phyloP scores from a whole-genome alignment of 2,888 invertebrate genomes.

The Hyposoter didymator region DNA sequence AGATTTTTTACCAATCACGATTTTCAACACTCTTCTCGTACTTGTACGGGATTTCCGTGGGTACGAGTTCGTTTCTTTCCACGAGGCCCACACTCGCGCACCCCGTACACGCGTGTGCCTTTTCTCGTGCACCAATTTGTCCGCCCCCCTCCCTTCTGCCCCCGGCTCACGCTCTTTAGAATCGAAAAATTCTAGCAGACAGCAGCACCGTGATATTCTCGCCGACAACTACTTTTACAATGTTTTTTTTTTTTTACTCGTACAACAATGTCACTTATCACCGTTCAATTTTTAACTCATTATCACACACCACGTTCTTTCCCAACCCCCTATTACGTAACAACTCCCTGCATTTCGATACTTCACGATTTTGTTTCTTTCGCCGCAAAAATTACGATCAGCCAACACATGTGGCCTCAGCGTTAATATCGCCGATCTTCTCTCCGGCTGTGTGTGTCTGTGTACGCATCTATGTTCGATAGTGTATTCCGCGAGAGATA shows the following conservation, averaged over 20 bases:
- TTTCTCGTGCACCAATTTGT: conserved; percentile 13
- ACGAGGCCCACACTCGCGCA: conserved; percentile 35
- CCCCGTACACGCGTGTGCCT: conserved; percentile 24
- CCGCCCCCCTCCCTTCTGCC: not conserved
- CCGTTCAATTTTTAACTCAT: conserved; percentile 52
- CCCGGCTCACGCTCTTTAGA: conserved; percentile 30
- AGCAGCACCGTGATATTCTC: conserved; percentile 54
- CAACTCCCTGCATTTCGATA: conserved; percentile 78
- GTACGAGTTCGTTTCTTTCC: conserved; percentile 13
- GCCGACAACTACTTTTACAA: conserved; percentile 64
- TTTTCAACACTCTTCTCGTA: not conserved
- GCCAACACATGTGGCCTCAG: conserved; percentile 79
- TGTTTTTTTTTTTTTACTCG: conserved; percentile 40
- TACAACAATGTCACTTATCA: conserved; percentile 34
- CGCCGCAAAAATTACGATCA: conserved; percentile 47
- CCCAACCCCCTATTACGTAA: conserved; percentile 79
- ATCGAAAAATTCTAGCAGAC: conserved; percentile 64
- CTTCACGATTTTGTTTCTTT: conserved; percentile 64
- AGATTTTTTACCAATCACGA: not conserved
- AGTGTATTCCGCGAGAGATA: conserved; percentile 17
- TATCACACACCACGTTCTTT: conserved; percentile 56
- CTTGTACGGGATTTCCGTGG: not conserved
- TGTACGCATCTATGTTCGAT: not conserved
- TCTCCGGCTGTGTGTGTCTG: conserved; percentile 71
- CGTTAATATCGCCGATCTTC: conserved; percentile 67